Conservation (phyloP, 2,888 invertebrate species). For the Andrena fulva region DNA sequence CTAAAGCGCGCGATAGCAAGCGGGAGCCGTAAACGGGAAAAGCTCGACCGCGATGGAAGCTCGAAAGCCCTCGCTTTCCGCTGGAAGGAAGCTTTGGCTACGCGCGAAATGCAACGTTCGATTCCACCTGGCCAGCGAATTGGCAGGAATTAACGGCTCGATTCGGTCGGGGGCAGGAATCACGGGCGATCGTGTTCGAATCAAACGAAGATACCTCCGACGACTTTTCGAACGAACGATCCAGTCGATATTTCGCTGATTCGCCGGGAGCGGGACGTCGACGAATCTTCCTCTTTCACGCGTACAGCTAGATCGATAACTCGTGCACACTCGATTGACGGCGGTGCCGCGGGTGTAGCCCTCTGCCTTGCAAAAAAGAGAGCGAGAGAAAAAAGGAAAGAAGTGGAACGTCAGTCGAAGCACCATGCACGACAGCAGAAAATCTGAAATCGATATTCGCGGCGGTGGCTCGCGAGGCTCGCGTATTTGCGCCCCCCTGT, state of each 20-base stretch:
- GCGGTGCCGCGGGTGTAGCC: constrained; percentile 16
- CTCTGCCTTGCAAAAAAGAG: not conserved
- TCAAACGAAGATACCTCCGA: constrained; percentile 21
- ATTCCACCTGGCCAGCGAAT: constrained; percentile 21
- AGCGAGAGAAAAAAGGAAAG: constrained; percentile 17
- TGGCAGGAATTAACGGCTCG: constrained; percentile 14
- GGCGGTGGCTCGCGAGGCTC: constrained; percentile 38
- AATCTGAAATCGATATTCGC: constrained; percentile 71
- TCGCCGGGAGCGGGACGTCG: constrained; percentile 30
- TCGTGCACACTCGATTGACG: constrained; percentile 56
- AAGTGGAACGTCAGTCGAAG: constrained; percentile 64
- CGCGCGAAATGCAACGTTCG: not conserved
- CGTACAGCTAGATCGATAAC: constrained; percentile 51
- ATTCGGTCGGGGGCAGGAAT: not conserved
- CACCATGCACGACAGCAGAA: constrained; percentile 53
- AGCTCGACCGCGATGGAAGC: constrained; percentile 8
- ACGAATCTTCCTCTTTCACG: constrained; percentile 12
- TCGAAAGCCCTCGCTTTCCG: not conserved
- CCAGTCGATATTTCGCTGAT: constrained; percentile 29
- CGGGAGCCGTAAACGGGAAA: not conserved
- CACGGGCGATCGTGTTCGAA: not conserved
- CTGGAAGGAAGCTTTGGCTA: not conserved
- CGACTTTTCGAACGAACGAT: not conserved
- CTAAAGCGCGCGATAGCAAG: not conserved
- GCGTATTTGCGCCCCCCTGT: constrained; percentile 35